These are phyloP conservation scores for Centropristis striata DNA, from an alignment of 2,113 vertebrate genomes.

Conservation along the genomic window DNA sequence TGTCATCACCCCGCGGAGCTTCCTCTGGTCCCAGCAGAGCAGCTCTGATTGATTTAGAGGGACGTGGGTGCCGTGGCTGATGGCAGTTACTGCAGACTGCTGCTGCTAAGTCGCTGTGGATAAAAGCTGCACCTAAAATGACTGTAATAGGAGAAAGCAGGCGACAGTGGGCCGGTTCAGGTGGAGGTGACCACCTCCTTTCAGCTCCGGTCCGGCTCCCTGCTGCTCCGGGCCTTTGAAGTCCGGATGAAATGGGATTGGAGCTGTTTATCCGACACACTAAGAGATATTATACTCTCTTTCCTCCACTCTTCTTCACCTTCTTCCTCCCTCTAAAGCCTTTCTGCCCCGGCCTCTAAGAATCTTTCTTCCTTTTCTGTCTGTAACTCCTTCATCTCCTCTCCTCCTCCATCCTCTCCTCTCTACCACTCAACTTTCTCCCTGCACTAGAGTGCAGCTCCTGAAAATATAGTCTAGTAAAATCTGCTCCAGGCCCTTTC, in stretches of 20 bases:
- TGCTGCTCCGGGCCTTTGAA: slow-evolving; percentile 39
- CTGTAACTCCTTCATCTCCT: not conserved
- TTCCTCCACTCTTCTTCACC: slow-evolving; percentile 4
- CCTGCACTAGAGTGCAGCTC: not conserved
- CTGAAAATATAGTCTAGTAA: not conserved
- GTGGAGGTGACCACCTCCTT: slow-evolving; percentile 22
- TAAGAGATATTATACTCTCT: not conserved
- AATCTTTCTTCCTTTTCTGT: not conserved
- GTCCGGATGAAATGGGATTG: slow-evolving; percentile 43
- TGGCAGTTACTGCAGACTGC: slow-evolving; percentile 18
- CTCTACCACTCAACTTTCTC: not conserved
- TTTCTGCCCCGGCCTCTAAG: not conserved
- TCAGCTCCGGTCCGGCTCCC: slow-evolving; percentile 24
- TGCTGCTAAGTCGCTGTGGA: slow-evolving; percentile 37
- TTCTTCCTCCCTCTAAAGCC: not conserved
- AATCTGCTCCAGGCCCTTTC: not conserved
- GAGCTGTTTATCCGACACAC: slow-evolving; percentile 22
- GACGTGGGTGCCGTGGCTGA: slow-evolving; percentile 1
- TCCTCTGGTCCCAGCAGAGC: slow-evolving; percentile 8
- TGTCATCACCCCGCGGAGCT: slow-evolving; percentile 29
- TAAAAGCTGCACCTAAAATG: slow-evolving; percentile 55
- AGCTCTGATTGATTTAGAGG: slow-evolving; percentile 55
- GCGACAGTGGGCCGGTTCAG: slow-evolving; percentile 16
- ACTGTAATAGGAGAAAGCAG: slow-evolving; percentile 31
- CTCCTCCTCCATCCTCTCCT: not conserved